Base-by-base conservation (phyloP, 2,113 vertebrate species). In the Protomyctophum bolini region DNA sequence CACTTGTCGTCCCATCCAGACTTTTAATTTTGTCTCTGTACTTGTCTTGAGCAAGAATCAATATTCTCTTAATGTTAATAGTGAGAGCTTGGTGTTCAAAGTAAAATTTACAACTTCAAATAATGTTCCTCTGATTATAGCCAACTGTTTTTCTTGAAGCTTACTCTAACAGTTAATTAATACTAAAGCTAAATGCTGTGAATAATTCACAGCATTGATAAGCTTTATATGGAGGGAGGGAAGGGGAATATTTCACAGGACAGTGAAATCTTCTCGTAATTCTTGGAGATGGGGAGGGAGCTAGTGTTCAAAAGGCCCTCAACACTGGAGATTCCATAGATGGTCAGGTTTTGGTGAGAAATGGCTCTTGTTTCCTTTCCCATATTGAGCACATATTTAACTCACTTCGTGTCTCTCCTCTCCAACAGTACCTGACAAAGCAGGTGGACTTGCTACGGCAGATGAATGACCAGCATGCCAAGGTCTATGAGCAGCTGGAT, bases 381-480 rank as follows among this genome's bases (percentile, higher is more conserved):
- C 5, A 47, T 45, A 1, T 14, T 11, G 14, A 56, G 12, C 54
- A n/a, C 52, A 7, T 12, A 12, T 12, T 14, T 14, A 55, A 14
- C 12, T 12, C 9, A 58, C 8, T 1, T 41, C 70, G 69, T 49
- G 47, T 12, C 6, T 71, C 21, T 63, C 11, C 63, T 91, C 56
- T 88, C 68, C 82, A 77, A n/a, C 87, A 98, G 97, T 94, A 98
- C 86, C 92, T 98, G 70, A 94, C 93, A 12, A 97, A 96, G 84
- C 97, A 98, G 82, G 94, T 97, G 88, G 95, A 98, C 12, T 92
- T 97, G 45, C 73, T 97, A 52, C 91, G 97, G 29, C 96, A 97
- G 79, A 95, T 97, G 96, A 98, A 99, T 0, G 96, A 99, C 66
- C 97, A 98, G 83, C 97, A 99, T 1, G 94, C 95, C 8, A 98